phyloP scores from a whole-genome alignment of 2,113 vertebrate species.

The Poeciliopsis retropinna region DNA sequence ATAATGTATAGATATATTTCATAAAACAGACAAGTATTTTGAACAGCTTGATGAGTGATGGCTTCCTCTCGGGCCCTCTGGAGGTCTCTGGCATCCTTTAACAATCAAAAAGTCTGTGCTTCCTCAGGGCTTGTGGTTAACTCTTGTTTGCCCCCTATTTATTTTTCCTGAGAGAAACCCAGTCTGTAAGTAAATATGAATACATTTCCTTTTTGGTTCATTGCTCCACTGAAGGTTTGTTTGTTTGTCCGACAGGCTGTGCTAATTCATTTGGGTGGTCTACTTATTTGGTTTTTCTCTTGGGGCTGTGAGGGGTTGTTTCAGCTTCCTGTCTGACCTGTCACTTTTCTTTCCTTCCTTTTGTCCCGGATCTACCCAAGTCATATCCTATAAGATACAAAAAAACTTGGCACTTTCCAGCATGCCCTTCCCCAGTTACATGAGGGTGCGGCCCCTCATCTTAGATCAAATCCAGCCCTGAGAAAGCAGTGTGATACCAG shows the following conservation, averaged over 20 bases:
- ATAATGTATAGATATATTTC: background rate
- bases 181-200: constrained; percentile 27
- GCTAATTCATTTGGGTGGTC: constrained; percentile 37
- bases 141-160: constrained; percentile 12
- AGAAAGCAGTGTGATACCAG: constrained; percentile 27
- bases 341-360: constrained; percentile 56
- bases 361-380: constrained; percentile 19
- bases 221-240: background rate
- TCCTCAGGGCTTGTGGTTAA: constrained; percentile 14
- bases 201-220: constrained; percentile 18
- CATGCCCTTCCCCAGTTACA: constrained; percentile 9
- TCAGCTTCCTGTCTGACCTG: constrained; percentile 50
- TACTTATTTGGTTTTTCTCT: constrained; percentile 18
- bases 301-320: constrained; percentile 48
- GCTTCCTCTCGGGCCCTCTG: constrained; percentile 45
- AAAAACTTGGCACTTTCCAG: constrained; percentile 33
- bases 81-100: constrained; percentile 1
- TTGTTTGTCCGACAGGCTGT: background rate
- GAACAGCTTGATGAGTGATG: constrained; percentile 29
- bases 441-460: constrained; percentile 30
- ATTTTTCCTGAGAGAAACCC: constrained; percentile 18
- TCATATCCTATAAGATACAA: constrained; percentile 25
- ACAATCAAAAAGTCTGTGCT: constrained; percentile 14
- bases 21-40: background rate
- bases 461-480: constrained; percentile 23